Base-by-base conservation (phyloP, 2,797 vertebrate species). In the Propithecus perrieri region DNA sequence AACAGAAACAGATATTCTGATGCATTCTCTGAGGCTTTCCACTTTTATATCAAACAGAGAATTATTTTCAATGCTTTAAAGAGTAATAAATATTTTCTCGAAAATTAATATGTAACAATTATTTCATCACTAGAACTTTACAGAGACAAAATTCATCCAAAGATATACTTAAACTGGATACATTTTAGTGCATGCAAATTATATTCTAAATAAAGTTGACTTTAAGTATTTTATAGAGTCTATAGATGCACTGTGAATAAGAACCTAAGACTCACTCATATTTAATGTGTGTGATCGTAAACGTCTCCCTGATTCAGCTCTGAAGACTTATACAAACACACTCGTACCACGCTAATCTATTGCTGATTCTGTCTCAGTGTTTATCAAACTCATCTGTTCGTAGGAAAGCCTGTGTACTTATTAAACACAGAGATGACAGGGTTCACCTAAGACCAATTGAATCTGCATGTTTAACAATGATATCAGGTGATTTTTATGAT, bases 121-220 rank as follows among this genome's bases (percentile, higher is more conserved):
- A 79, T 85, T 94, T 57, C 14, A 83, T 85, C 14, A 83, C 5
- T 59, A 72, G 14, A 89, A 59, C 4, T 46, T 33, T n/a, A 48
- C 11, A 72, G 59, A 93, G 30, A 91, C 43, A 93, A 89, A 57
- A 61, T 13, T 85, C 4, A 91, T 55, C 35, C 41, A 88, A 91
- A 89, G 5, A 1, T 67, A 87, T 22, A 67, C 28, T 50, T 72
- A 72, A 85, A 86, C 67, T 48, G 18, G 20, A 20, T 48, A 74
- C 2, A 67, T 78, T 85, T 95, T 65, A 59, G 55, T 65, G 1
- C 20, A 61, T 38, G 12, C 57, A 59, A 89, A 55, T 71, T 69
- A 67, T 35, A 85, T 11, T 81, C 2, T 48, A 50, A 71, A 65
- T 85, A 65, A 83, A 33, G 2, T n/a, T 71, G 1, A 75, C 55